Conservation (phyloP, 2,888 invertebrate species). For the Perdita meconis region DNA sequence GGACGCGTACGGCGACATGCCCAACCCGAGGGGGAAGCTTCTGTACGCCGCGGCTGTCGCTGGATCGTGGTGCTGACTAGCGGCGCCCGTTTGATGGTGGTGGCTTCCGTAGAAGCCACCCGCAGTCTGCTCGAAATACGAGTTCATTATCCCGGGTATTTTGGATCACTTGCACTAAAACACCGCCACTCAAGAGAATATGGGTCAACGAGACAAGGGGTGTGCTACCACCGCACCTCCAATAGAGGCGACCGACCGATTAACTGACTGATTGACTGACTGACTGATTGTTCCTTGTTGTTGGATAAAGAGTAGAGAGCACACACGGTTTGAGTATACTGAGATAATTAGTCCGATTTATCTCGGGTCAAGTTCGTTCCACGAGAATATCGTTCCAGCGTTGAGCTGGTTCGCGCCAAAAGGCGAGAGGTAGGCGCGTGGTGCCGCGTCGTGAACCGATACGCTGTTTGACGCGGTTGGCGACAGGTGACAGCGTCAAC, state of each 20-base stretch:
- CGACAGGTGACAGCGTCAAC: conserved; percentile 62
- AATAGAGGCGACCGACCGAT: neutral
- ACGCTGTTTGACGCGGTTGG: conserved; percentile 47
- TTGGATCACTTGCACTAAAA: conserved; percentile 79
- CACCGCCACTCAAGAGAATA: conserved; percentile 73
- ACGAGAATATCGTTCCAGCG: conserved; percentile 4
- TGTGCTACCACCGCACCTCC: conserved; percentile 13
- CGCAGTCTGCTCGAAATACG: conserved; percentile 96
- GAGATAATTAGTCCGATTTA: conserved; percentile 49
- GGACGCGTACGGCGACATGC: conserved; percentile 93
- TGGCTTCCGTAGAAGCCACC: conserved; percentile 95
- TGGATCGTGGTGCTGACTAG: conserved; percentile 90
- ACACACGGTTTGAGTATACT: conserved; percentile 54
- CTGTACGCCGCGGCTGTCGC: conserved; percentile 90
- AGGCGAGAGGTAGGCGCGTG: conserved; percentile 32
- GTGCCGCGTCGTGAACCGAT: conserved; percentile 33
- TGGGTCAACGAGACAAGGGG: neutral
- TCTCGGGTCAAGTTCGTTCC: conserved; percentile 13
- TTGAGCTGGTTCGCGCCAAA: conserved; percentile 49
- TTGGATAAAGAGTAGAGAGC: conserved; percentile 14
- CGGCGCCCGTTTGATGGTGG: conserved; percentile 90
- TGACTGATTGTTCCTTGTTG: conserved; percentile 18
- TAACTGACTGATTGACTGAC: neutral
- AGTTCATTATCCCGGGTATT: conserved; percentile 91
- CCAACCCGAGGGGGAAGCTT: conserved; percentile 94